Evolutionary conservation across 2,888 invertebrate species (phyloP).

Genomic region (Acleris cristana): DNA sequence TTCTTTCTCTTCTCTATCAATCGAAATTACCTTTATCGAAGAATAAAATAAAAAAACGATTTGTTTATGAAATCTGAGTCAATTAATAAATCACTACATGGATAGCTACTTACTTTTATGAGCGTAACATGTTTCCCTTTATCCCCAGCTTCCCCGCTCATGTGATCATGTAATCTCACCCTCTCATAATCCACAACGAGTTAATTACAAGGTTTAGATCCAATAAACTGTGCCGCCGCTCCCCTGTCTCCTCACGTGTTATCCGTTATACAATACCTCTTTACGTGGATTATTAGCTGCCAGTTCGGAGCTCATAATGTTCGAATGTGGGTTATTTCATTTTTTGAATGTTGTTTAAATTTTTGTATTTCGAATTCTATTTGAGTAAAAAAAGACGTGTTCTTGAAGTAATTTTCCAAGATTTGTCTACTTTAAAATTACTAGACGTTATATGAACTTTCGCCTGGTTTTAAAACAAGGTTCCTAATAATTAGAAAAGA

Average conservation of each 20-base stretch:
- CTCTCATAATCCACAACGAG: slow-evolving; percentile 49
- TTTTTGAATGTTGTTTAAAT: slow-evolving; percentile 5
- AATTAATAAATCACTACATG: slow-evolving; percentile 15
- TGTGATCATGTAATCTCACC: slow-evolving; percentile 38
- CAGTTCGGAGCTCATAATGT: slow-evolving; percentile 23
- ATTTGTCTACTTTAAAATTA: too few relatives aligned
- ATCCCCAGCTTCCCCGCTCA: slow-evolving; percentile 39
- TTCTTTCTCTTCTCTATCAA: too few relatives aligned
- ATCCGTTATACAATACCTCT: slow-evolving; percentile 30
- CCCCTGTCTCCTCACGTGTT: slow-evolving; percentile 42
- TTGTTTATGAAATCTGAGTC: background rate
- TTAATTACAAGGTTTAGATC: slow-evolving; percentile 67
- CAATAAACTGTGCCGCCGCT: slow-evolving; percentile 53
- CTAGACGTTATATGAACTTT: too few relatives aligned
- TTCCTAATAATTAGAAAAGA: too few relatives aligned
- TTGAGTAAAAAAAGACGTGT: too few relatives aligned
- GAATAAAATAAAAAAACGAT: background rate
- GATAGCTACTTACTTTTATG: slow-evolving; percentile 31
- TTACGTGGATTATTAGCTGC: slow-evolving; percentile 34
- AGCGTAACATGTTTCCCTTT: slow-evolving; percentile 31
- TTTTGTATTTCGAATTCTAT: background rate
- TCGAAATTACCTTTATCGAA: too few relatives aligned
- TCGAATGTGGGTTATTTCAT: background rate
- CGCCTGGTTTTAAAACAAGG: too few relatives aligned
- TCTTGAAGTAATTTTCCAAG: too few relatives aligned